These are phyloP conservation scores for Psittacula echo DNA, from an alignment of 2,797 vertebrate genomes.

Conservation along the genomic window DNA sequence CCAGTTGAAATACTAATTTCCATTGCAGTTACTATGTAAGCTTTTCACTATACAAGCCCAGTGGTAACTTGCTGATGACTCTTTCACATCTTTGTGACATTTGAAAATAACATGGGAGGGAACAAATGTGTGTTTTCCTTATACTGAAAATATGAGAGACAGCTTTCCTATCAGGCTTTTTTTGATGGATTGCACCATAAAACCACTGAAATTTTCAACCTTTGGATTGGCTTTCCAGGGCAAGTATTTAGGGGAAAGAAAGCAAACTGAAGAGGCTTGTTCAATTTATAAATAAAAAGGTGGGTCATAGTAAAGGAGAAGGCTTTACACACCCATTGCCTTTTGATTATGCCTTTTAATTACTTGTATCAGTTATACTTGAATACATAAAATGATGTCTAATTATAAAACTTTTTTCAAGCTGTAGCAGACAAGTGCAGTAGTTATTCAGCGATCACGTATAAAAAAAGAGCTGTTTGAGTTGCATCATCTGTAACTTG, in stretches of 20 bases:
- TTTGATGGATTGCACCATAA: fast-evolving
- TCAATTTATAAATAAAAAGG: not conserved
- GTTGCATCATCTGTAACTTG: fast-evolving
- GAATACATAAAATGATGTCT: fast-evolving
- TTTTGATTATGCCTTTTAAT: not conserved
- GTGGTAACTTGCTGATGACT: not conserved
- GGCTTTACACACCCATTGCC: fast-evolving
- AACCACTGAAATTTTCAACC: not conserved
- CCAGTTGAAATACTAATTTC: not conserved
- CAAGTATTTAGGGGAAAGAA: not conserved
- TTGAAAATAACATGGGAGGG: not conserved
- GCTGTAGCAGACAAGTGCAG: fast-evolving
- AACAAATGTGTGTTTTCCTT: not conserved
- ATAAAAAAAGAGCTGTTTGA: not conserved
- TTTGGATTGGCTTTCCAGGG: not conserved
- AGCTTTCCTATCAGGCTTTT: not conserved
- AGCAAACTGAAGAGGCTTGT: not conserved
- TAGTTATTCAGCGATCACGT: fast-evolving
- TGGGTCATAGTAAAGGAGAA: not conserved
- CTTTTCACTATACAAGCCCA: not conserved
- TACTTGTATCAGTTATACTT: not conserved
- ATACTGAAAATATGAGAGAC: not conserved
- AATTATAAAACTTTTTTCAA: not conserved
- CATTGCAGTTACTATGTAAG: fast-evolving
- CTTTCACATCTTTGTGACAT: not conserved